These are phyloP conservation scores for Rhabdomys pumilio DNA, from an alignment of 2,797 vertebrate genomes.

Conservation along the genomic window DNA sequence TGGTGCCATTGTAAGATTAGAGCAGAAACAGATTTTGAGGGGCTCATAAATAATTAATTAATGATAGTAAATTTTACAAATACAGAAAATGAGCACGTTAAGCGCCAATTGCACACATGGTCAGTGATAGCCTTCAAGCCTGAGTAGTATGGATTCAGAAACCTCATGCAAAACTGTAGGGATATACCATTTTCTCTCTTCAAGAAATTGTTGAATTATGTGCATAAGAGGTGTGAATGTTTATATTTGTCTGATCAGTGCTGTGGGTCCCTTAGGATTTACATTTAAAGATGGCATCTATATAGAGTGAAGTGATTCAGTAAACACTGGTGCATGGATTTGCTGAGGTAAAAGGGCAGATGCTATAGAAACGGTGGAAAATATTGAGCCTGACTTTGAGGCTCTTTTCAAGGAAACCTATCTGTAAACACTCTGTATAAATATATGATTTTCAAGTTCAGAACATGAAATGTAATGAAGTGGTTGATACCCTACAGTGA, in stretches of 20 bases:
- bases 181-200: neutral
- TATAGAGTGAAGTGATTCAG: neutral
- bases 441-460: constrained; percentile 1
- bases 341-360: neutral
- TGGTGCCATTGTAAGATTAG: neutral
- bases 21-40: neutral
- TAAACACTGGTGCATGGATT: constrained; percentile 16
- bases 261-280: neutral
- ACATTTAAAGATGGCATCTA: constrained; percentile 39
- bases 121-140: neutral
- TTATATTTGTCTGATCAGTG: neutral
- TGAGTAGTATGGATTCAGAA: neutral
- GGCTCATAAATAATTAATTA: neutral
- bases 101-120: neutral
- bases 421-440: constrained; percentile 10
- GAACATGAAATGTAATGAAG: neutral
- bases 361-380: neutral
- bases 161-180: neutral
- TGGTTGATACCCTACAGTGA: neutral
- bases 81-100: constrained; percentile 51
- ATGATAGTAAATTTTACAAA: constrained; percentile 26
- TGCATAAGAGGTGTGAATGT: neutral
- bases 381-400: constrained; percentile 47
- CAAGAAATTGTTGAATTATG: constrained; percentile 25
- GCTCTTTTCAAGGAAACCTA: neutral